Conservation (phyloP, 1,140 invertebrate species). For the Nephotettix cincticeps region DNA sequence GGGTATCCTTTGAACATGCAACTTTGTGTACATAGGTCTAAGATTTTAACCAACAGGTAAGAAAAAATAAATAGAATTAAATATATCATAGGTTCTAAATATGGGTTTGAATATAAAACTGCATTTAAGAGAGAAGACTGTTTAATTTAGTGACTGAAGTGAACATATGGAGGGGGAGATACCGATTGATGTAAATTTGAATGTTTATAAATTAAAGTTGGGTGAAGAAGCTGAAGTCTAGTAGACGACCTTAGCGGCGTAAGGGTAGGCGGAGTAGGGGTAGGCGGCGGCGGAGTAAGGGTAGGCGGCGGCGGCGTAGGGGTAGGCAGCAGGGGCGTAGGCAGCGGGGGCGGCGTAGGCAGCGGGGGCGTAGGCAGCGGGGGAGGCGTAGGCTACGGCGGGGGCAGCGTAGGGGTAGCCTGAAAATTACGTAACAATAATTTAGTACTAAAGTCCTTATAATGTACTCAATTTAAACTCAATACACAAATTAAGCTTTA, state of each 20-base stretch:
- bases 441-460: too few relatives aligned
- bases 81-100: too few relatives aligned
- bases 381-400: background rate
- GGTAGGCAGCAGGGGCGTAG: background rate
- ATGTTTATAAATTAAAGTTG: background rate
- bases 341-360: background rate
- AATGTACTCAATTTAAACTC: too few relatives aligned
- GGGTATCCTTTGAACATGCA: too few relatives aligned
- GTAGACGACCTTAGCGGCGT: constrained; percentile 36
- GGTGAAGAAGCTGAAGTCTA: constrained; percentile 34
- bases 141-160: constrained; percentile 10
- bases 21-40: too few relatives aligned
- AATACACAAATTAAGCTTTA: too few relatives aligned
- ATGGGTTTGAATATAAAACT: too few relatives aligned
- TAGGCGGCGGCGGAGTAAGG: constrained; percentile 5
- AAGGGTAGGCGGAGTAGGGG: constrained; percentile 25
- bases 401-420: constrained; percentile 11
- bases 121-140: too few relatives aligned
- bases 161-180: background rate
- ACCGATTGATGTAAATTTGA: background rate
- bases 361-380: background rate
- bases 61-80: too few relatives aligned
- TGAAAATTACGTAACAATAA: too few relatives aligned
- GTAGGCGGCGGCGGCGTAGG: background rate
- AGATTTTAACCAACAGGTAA: too few relatives aligned